These are phyloP conservation scores for Hemicrepidius hirtus DNA, from an alignment of 2,888 invertebrate genomes.

Conservation along the genomic window DNA sequence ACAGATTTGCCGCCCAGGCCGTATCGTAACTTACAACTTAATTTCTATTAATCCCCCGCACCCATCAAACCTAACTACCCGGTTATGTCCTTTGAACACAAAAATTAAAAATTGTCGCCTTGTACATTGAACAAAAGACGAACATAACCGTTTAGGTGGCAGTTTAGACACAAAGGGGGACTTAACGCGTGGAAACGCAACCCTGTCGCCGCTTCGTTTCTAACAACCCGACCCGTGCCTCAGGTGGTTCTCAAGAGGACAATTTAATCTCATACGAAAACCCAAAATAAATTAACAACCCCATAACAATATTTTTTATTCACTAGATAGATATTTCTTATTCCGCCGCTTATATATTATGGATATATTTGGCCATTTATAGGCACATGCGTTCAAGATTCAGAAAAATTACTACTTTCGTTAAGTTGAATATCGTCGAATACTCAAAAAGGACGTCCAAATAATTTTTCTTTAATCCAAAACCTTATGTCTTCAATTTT, in stretches of 20 bases:
- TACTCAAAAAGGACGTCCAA: too few relatives aligned
- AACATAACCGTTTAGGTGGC: constrained; percentile 57
- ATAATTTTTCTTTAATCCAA: too few relatives aligned
- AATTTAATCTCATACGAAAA: constrained; percentile 34
- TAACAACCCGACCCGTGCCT: constrained; percentile 24
- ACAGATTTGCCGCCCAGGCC: constrained; percentile 49
- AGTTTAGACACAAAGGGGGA: constrained; percentile 52
- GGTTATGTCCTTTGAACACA: constrained; percentile 60
- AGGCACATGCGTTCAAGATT: too few relatives aligned
- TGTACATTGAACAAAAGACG: constrained; percentile 59
- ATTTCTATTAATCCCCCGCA: constrained; percentile 61
- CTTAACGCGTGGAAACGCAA: constrained; percentile 41
- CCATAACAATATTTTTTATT: neutral
- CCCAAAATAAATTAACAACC: constrained; percentile 26
- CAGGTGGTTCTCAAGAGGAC: constrained; percentile 41
- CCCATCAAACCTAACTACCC: constrained; percentile 59
- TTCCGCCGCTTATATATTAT: too few relatives aligned
- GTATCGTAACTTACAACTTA: constrained; percentile 62
- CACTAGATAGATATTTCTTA: neutral
- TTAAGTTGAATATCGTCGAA: too few relatives aligned
- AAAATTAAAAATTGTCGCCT: constrained; percentile 61
- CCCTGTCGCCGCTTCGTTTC: constrained; percentile 9
- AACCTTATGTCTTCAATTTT: too few relatives aligned
- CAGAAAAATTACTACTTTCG: too few relatives aligned
- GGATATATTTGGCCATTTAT: too few relatives aligned